phyloP scores from a whole-genome alignment of 1,140 invertebrate genomes.

The Oscheius sp. region DNA sequence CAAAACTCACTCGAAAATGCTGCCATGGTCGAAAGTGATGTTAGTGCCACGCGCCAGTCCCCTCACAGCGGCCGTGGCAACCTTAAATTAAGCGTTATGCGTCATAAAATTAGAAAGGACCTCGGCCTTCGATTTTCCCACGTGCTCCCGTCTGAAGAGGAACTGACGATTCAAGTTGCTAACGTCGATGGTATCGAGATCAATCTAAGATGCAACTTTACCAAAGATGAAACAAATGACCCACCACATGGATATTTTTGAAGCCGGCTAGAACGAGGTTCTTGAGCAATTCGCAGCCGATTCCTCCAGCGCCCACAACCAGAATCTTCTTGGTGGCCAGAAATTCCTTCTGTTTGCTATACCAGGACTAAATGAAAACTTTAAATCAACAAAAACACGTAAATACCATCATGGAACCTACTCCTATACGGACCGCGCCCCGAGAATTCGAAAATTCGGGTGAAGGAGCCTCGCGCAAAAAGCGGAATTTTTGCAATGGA shows the following conservation, averaged over 20 bases:
- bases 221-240: conserved; percentile 57
- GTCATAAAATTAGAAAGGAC: conserved; percentile 7
- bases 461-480: too few species aligned
- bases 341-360: background rate
- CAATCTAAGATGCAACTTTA: conserved; percentile 74
- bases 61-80: conserved; percentile 81
- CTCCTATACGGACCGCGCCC: too few species aligned
- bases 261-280: conserved; percentile 94
- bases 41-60: conserved; percentile 78
- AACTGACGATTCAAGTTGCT: conserved; percentile 98
- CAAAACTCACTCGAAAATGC: conserved; percentile 78
- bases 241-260: conserved; percentile 86
- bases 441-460: too few species aligned
- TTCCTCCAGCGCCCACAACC: conserved; percentile 95
- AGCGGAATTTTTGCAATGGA: too few species aligned
- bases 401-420: too few species aligned
- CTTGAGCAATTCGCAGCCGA: conserved; percentile 97
- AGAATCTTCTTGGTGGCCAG: conserved; percentile 65
- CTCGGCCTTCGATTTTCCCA: conserved; percentile 87
- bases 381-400: conserved; percentile 4
- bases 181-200: conserved; percentile 99
- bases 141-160: conserved; percentile 92
- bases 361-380: background rate
- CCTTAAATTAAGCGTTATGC: conserved; percentile 33
- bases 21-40: conserved; percentile 86